phyloP scores from a whole-genome alignment of 2,888 invertebrate species.

The Caenorhabditis imperialis region DNA sequence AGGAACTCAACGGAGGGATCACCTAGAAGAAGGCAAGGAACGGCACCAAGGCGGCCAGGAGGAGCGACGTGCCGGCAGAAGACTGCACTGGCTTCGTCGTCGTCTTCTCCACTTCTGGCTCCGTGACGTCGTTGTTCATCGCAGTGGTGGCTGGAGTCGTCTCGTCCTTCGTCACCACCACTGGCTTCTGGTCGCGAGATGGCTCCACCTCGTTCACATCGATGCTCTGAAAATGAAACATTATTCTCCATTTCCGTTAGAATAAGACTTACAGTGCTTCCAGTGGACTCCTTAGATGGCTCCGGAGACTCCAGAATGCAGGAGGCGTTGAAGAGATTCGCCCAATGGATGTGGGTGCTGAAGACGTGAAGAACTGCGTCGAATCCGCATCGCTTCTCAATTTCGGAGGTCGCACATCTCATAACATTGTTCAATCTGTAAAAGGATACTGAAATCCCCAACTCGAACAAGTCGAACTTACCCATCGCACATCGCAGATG shows the following conservation, averaged over 20 bases:
- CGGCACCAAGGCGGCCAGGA: constrained; percentile 23
- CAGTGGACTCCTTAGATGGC: constrained; percentile 38
- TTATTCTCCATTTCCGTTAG: constrained; percentile 2
- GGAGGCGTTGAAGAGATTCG: constrained; percentile 62
- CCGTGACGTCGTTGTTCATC: constrained; percentile 33
- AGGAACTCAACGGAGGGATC: constrained; percentile 1
- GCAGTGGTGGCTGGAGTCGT: constrained; percentile 41
- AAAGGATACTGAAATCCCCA: background rate
- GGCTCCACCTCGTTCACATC: constrained; percentile 57
- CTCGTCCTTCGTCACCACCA: constrained; percentile 43
- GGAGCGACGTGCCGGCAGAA: background rate
- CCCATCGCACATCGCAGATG: constrained; percentile 65
- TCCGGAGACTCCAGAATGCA: constrained; percentile 62
- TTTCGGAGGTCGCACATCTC: constrained; percentile 58
- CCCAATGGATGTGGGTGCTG: constrained; percentile 70
- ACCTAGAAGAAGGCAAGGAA: constrained; percentile 35
- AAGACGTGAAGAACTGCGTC: constrained; percentile 75
- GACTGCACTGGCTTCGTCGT: constrained; percentile 13
- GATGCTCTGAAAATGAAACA: constrained; percentile 35
- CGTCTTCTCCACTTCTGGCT: constrained; percentile 28
- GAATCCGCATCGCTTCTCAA: constrained; percentile 69
- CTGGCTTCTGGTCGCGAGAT: constrained; percentile 59
- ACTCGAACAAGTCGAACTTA: constrained; percentile 22
- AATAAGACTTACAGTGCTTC: background rate
- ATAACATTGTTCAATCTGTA: constrained; percentile 67